phyloP scores from a whole-genome alignment of 2,113 vertebrate genomes.

The Corydoras sp. region DNA sequence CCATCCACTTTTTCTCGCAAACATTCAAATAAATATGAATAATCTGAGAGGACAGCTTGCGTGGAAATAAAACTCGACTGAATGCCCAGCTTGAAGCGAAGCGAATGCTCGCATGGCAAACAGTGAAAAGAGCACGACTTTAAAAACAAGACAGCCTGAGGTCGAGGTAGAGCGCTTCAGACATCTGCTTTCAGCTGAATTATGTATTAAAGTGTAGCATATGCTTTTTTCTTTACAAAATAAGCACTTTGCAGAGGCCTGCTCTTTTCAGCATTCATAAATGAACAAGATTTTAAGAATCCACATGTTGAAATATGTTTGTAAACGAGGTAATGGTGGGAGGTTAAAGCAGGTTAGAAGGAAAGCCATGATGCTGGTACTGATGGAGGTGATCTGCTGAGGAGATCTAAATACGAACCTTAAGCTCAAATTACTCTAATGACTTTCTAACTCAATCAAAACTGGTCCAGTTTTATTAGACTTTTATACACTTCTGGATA shows the following conservation, averaged over 20 bases:
- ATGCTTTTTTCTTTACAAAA: background rate
- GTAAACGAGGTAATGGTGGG: no score
- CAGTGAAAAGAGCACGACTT: background rate
- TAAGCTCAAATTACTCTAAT: no score
- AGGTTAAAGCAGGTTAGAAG: no score
- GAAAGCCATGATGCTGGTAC: no score
- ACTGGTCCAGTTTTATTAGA: no score
- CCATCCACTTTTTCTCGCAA: background rate
- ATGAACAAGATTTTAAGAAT: background rate
- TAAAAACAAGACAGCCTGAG: conserved; percentile 11
- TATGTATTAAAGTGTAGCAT: conserved; percentile 13
- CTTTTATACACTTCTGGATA: no score
- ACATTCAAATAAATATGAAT: background rate
- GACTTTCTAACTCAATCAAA: no score
- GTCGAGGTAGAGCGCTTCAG: conserved; percentile 9
- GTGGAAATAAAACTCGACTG: background rate
- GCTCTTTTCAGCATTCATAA: background rate
- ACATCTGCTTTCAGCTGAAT: conserved; percentile 5
- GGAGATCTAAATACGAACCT: no score
- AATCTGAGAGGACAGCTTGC: background rate
- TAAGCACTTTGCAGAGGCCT: background rate
- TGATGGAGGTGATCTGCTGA: no score
- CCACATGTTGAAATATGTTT: no score
- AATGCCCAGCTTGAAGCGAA: background rate
- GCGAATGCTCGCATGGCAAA: background rate